Evolutionary conservation across 2,113 vertebrate species (phyloP).

Genomic region (Pipa parva): DNA sequence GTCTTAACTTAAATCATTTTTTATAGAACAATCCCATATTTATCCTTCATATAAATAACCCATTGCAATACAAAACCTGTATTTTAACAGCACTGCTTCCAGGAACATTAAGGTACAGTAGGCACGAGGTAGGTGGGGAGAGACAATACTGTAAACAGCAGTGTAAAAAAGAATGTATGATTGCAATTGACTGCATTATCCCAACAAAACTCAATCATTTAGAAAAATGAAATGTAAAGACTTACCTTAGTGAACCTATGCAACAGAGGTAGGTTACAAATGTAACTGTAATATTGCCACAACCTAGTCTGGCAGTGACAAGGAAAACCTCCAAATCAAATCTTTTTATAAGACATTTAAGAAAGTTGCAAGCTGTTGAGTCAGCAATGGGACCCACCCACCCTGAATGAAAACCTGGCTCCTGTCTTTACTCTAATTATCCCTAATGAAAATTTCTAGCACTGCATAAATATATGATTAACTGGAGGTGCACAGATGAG

Average conservation of each 20-base stretch:
- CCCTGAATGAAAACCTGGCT: background rate
- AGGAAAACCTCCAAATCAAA: background rate
- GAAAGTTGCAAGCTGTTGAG: slow-evolving; percentile 53
- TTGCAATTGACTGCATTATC: no score
- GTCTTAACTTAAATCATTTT: no score
- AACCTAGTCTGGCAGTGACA: background rate
- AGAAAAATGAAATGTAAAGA: slow-evolving; percentile 15
- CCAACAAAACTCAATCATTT: background rate
- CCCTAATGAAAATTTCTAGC: background rate
- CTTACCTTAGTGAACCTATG: slow-evolving; percentile 6
- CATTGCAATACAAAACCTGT: no score
- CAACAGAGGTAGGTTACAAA: no score
- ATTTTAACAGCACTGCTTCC: no score
- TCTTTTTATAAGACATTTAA: slow-evolving; percentile 24
- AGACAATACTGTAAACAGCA: no score
- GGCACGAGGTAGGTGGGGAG: no score
- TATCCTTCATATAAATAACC: no score
- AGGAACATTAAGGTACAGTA: no score
- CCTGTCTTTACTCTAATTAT: background rate
- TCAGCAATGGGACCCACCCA: slow-evolving; percentile 49
- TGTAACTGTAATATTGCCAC: background rate
- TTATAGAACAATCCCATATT: no score
- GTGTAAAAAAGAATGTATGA: no score
- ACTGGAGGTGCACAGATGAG: background rate
- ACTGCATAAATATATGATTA: background rate